These are phyloP conservation scores for Nettapus auritus DNA, from an alignment of 2,113 vertebrate species.

Conservation along the genomic window DNA sequence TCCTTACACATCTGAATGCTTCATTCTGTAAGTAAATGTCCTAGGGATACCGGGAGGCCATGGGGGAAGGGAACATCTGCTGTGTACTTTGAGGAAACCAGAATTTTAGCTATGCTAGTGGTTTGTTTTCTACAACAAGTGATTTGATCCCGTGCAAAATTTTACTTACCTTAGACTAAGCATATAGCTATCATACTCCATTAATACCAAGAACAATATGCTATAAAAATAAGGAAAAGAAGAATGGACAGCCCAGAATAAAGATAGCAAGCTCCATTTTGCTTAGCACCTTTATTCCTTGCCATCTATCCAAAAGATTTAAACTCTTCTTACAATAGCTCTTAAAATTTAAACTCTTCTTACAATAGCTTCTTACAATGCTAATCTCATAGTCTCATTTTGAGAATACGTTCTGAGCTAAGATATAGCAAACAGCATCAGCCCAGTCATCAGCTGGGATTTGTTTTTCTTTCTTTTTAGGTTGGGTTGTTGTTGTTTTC, in stretches of 20 bases:
- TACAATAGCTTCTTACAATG: not conserved
- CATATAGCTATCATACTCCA: not conserved
- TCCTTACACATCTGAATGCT: not conserved
- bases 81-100: not conserved
- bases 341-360: not conserved
- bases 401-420: not conserved
- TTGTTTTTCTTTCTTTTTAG: not conserved
- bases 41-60: not conserved
- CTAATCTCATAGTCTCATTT: not conserved
- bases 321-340: not conserved
- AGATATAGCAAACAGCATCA: not conserved
- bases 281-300: not conserved
- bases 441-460: not conserved
- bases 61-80: not conserved
- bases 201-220: not conserved
- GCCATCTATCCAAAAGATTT: not conserved
- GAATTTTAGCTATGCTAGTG: not conserved
- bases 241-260: not conserved
- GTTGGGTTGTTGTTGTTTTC: not conserved
- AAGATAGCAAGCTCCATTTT: not conserved
- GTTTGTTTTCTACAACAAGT: not conserved
- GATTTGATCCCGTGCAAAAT: not conserved
- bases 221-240: not conserved
- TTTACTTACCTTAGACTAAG: not conserved
- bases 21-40: not conserved